Evolutionary conservation across 2,888 invertebrate genomes (phyloP).

Genomic region (Acrobasis repandana): DNA sequence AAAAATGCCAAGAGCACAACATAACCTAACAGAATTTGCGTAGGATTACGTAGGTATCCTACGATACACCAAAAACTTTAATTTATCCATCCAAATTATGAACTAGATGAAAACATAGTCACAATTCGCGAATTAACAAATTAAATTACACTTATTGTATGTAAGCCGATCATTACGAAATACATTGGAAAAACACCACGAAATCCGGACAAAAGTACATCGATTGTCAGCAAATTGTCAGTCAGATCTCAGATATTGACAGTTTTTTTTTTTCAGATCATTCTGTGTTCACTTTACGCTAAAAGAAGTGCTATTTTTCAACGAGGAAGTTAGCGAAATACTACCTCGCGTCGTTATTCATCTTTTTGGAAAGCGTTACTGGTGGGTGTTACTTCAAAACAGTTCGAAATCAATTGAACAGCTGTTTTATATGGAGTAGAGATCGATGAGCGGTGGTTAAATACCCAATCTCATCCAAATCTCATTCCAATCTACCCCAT

Average conservation of each 20-base stretch:
- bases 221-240: not conserved
- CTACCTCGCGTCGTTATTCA: too few relatives aligned
- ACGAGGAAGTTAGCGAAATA: too few relatives aligned
- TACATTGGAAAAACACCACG: conserved; percentile 17
- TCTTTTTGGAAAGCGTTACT: too few relatives aligned
- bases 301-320: too few relatives aligned
- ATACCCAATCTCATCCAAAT: too few relatives aligned
- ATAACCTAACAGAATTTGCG: conserved; percentile 64
- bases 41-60: conserved; percentile 32
- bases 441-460: too few relatives aligned
- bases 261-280: not conserved
- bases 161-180: conserved; percentile 13
- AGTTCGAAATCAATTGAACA: too few relatives aligned
- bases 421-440: too few relatives aligned
- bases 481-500: too few relatives aligned
- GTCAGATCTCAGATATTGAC: not conserved
- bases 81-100: conserved; percentile 10
- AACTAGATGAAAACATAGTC: not conserved
- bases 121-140: not conserved
- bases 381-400: too few relatives aligned
- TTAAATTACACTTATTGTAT: not conserved
- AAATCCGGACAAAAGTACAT: conserved; percentile 10
- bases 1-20: conserved; percentile 59
- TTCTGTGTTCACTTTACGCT: too few relatives aligned
- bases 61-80: conserved; percentile 7